Conservation (phyloP, 2,113 vertebrate genomes). For the Peromyscus californicus region DNA sequence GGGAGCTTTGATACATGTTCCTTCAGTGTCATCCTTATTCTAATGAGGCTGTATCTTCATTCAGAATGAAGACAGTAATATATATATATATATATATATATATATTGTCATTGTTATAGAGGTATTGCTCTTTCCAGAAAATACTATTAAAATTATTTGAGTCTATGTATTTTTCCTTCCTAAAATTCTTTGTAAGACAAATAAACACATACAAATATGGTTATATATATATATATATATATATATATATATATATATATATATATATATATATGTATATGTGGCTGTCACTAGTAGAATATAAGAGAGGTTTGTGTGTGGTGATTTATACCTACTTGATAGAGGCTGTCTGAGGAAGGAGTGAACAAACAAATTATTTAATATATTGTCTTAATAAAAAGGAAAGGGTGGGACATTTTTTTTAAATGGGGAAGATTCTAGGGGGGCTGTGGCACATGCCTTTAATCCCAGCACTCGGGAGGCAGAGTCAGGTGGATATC, state of each 20-base stretch:
- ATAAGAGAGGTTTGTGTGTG: neutral
- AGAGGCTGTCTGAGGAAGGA: neutral
- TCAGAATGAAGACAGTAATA: neutral
- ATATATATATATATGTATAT: neutral
- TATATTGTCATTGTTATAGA: neutral
- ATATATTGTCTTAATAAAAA: neutral
- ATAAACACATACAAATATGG: neutral
- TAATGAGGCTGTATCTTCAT: neutral
- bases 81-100: neutral
- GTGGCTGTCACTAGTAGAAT: neutral
- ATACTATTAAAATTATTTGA: neutral
- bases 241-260: neutral
- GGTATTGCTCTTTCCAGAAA: neutral
- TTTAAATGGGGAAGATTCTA: neutral
- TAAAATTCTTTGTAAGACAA: constrained; percentile 6
- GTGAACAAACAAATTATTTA: constrained; percentile 23
- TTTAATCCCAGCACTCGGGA: too few relatives aligned
- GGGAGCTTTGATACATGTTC: neutral
- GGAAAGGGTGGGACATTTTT: neutral
- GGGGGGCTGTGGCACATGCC: too few relatives aligned
- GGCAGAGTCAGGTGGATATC: too few relatives aligned
- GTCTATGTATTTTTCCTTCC: neutral
- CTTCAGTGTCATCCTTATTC: neutral
- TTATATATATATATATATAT: too few relatives aligned
- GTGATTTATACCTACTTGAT: neutral